phyloP scores from a whole-genome alignment of 2,888 invertebrate genomes.

The Mythimna albipuncta region DNA sequence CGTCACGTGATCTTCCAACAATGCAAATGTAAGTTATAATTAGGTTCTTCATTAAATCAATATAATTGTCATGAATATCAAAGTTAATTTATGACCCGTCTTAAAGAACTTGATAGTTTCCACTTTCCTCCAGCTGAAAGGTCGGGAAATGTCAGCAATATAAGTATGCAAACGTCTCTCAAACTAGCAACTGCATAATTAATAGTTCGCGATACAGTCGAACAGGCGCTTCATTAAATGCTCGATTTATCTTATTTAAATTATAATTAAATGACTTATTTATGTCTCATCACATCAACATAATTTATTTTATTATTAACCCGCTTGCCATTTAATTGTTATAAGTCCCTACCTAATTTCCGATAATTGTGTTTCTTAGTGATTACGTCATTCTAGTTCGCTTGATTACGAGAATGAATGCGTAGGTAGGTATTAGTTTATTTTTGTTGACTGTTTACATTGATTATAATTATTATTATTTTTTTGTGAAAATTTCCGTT shows the following conservation, averaged over 20 bases:
- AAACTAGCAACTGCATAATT: constrained; percentile 57
- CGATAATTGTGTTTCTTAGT: neutral
- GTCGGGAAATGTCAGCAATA: constrained; percentile 59
- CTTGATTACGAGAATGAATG: neutral
- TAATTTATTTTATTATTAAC: constrained; percentile 2
- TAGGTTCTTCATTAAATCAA: constrained; percentile 19
- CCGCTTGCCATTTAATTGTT: neutral
- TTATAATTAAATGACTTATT: constrained; percentile 42
- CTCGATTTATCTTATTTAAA: constrained; percentile 51
- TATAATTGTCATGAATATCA: constrained; percentile 54
- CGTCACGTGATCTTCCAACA: neutral
- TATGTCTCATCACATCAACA: constrained; percentile 11
- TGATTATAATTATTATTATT: constrained; percentile 16
- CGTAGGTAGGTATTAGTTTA: neutral
- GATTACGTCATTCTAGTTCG: constrained; percentile 1
- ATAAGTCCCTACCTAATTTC: neutral
- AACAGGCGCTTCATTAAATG: constrained; percentile 56
- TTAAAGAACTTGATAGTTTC: constrained; percentile 54
- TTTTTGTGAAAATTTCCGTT: constrained; percentile 17
- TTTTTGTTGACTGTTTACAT: constrained; percentile 19
- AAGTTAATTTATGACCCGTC: constrained; percentile 47
- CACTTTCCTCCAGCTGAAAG: constrained; percentile 43
- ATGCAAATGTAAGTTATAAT: constrained; percentile 1
- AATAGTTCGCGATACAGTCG: constrained; percentile 48
- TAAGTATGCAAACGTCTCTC: constrained; percentile 60